These are phyloP conservation scores for Ellobium chinense DNA, from an alignment of 2,888 invertebrate species.

Conservation along the genomic window DNA sequence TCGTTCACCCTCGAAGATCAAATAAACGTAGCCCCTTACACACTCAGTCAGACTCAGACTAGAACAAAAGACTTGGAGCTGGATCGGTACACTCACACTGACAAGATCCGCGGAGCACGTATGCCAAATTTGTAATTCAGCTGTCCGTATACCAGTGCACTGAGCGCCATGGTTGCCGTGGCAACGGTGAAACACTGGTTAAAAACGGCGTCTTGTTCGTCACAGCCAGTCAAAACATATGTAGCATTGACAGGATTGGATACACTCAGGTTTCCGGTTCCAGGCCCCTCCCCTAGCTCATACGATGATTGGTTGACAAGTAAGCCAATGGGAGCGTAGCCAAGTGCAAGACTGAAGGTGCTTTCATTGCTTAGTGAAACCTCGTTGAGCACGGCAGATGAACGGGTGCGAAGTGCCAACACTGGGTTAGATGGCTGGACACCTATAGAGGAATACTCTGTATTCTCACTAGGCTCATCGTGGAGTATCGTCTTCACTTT, in stretches of 20 bases:
- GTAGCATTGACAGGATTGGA: background rate
- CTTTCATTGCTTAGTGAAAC: background rate
- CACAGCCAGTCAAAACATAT: background rate
- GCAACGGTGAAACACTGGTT: conserved; percentile 39
- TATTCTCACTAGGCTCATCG: background rate
- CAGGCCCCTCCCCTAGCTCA: background rate
- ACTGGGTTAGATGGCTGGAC: background rate
- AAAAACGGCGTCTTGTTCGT: conserved; percentile 34
- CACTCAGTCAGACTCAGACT: background rate
- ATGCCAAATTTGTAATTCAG: conserved; percentile 38
- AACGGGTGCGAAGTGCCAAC: background rate
- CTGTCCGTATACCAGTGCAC: conserved; percentile 29
- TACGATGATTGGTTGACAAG: background rate
- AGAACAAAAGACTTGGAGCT: too few species aligned
- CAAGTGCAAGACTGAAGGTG: background rate
- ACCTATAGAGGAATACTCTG: background rate
- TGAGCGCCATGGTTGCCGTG: conserved; percentile 33
- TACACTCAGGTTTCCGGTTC: background rate
- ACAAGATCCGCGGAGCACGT: conserved; percentile 14
- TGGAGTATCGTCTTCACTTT: background rate
- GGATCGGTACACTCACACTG: conserved; percentile 4
- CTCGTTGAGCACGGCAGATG: background rate
- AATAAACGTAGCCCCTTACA: too few species aligned
- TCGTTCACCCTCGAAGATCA: too few species aligned
- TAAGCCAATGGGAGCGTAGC: too few species aligned